Evolutionary conservation across 1,140 invertebrate species (phyloP).

Genomic region (Adelges cooleyi): DNA sequence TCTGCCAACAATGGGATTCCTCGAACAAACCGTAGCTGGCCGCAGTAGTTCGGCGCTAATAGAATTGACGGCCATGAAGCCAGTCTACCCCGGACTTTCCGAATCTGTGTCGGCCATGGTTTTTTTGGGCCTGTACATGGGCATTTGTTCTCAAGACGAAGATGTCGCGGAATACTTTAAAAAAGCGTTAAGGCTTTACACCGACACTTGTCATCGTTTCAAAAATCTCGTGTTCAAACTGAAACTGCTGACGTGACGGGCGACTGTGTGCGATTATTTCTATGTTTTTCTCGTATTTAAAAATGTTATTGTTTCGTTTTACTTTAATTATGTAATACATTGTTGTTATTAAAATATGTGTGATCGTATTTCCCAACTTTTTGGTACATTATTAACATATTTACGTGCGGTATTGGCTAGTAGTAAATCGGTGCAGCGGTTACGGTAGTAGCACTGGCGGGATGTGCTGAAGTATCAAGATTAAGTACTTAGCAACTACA

Average conservation of each 20-base stretch:
- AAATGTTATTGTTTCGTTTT: too few species aligned
- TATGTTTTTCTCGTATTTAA: too few species aligned
- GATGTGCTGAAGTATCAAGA: too few species aligned
- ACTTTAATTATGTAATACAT: too few species aligned
- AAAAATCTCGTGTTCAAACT: not conserved
- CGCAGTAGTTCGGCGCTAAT: not conserved
- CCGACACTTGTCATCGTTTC: not conserved
- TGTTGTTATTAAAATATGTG: too few species aligned
- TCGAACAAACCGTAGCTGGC: not conserved
- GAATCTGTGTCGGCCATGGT: not conserved
- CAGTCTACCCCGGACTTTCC: not conserved
- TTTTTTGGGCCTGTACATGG: not conserved
- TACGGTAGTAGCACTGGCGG: too few species aligned
- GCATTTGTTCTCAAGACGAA: not conserved
- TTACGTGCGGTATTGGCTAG: too few species aligned
- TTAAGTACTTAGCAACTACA: too few species aligned
- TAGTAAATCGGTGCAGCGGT: too few species aligned
- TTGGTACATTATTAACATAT: too few species aligned
- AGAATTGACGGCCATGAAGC: not conserved
- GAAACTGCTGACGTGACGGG: not conserved
- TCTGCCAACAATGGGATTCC: not conserved
- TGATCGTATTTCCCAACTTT: too few species aligned
- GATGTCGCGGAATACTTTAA: not conserved
- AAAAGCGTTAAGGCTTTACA: not conserved
- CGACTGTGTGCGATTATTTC: too few species aligned